These are phyloP conservation scores for Drosophila mercatorum DNA, from an alignment of 2,888 invertebrate species.

Conservation along the genomic window DNA sequence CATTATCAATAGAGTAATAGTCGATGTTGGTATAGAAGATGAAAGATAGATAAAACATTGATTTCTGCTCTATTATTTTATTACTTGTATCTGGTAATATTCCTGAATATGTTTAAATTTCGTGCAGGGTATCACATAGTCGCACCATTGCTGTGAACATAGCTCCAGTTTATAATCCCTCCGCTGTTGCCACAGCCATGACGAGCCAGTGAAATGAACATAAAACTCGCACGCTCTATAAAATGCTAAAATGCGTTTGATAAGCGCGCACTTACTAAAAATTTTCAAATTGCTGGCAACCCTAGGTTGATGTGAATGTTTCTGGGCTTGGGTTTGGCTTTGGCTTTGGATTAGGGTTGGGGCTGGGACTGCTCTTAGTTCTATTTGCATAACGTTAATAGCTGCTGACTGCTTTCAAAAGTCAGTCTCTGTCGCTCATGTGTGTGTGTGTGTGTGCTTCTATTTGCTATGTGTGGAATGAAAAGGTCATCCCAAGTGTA, in stretches of 20 bases:
- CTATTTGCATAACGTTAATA: slow-evolving; percentile 58
- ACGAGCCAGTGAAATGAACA: slow-evolving; percentile 42
- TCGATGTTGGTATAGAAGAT: no score
- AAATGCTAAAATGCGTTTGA: slow-evolving; percentile 58
- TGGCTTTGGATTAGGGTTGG: neutral
- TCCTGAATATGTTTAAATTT: neutral
- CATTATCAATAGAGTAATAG: neutral
- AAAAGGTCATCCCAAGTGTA: slow-evolving; percentile 53
- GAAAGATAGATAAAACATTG: neutral
- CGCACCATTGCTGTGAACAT: slow-evolving; percentile 12
- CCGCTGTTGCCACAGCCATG: slow-evolving; percentile 2
- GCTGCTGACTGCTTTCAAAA: slow-evolving; percentile 48
- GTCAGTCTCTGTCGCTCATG: slow-evolving; percentile 41
- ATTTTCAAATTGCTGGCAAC: slow-evolving; percentile 46
- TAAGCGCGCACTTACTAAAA: slow-evolving; percentile 53
- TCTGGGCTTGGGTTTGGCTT: neutral
- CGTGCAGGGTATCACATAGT: neutral
- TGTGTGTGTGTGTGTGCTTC: slow-evolving; percentile 2
- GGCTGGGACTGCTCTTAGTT: slow-evolving; percentile 13
- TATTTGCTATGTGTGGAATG: slow-evolving; percentile 9
- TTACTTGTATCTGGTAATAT: neutral
- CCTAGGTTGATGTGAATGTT: neutral
- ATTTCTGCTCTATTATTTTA: neutral
- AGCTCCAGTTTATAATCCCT: slow-evolving; percentile 5
- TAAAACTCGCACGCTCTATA: slow-evolving; percentile 74